Percentiles rank a stretch among this genome's conserved stretches.
Evolutionary conservation across 2,888 invertebrate species (phyloP).

Genomic region (Lapara coniferarum): DNA sequence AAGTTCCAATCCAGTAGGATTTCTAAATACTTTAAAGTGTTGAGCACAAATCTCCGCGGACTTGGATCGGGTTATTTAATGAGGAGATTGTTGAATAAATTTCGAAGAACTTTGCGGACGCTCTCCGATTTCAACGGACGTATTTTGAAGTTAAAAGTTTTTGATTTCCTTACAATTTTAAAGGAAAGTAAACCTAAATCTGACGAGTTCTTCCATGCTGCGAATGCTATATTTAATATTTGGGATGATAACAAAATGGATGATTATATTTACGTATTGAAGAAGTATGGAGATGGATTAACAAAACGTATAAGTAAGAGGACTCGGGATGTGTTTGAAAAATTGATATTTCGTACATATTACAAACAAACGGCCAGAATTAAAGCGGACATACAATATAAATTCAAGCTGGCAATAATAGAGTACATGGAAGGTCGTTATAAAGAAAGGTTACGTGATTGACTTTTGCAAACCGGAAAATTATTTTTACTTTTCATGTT

Average conservation of each 20-base stretch:
- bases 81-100: slow-evolving; percentile 46
- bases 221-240: slow-evolving; percentile 55
- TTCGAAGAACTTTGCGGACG: slow-evolving; percentile 47
- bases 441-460: slow-evolving; percentile 36
- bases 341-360: slow-evolving; percentile 50
- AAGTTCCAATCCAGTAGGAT: slow-evolving; percentile 46
- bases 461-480: slow-evolving; percentile 42
- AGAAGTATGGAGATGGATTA: slow-evolving; percentile 48
- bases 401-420: slow-evolving; percentile 54
- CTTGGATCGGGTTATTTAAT: slow-evolving; percentile 48
- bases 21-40: slow-evolving; percentile 49
- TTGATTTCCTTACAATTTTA: slow-evolving; percentile 47
- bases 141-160: slow-evolving; percentile 45
- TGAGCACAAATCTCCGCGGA: slow-evolving; percentile 49
- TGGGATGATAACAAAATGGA: slow-evolving; percentile 54
- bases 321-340: slow-evolving; percentile 52
- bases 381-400: slow-evolving; percentile 47
- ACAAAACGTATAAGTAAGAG: slow-evolving; percentile 44
- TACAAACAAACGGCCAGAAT: slow-evolving; percentile 41
- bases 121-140: slow-evolving; percentile 46
- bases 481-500: slow-evolving; percentile 29
- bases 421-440: slow-evolving; percentile 52
- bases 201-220: slow-evolving; percentile 51
- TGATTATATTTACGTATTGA: slow-evolving; percentile 58
- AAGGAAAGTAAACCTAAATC: slow-evolving; percentile 46